phyloP scores from a whole-genome alignment of 2,797 vertebrate species.

The Macropus fuliginosus region DNA sequence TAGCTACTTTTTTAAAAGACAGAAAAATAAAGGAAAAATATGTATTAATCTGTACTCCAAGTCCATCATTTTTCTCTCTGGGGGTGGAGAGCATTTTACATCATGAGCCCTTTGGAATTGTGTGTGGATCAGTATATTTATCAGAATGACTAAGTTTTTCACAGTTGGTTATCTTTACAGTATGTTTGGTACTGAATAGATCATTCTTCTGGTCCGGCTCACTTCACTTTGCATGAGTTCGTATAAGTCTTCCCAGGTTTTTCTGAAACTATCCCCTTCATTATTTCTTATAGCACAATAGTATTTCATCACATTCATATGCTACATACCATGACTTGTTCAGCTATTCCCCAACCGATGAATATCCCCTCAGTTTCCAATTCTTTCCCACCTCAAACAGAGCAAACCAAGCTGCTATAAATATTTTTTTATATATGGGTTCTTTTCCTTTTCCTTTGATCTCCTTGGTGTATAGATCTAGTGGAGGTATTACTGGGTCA shows the following conservation, averaged over 20 bases:
- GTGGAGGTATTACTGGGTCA: not conserved
- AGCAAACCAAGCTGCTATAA: not conserved
- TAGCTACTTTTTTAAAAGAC: not conserved
- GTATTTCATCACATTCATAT: not conserved
- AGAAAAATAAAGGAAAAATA: not conserved
- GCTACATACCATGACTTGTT: not conserved
- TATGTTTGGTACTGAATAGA: not conserved
- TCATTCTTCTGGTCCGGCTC: not conserved
- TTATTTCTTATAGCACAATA: not conserved
- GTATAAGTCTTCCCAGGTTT: not conserved
- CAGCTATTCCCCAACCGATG: not conserved
- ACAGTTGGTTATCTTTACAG: not conserved
- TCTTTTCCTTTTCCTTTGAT: not conserved
- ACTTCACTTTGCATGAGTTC: not conserved
- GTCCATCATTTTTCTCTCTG: not conserved
- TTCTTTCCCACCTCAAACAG: not conserved
- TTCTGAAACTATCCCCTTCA: not conserved
- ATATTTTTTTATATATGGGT: not conserved
- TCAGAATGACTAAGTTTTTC: not conserved
- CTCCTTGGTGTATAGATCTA: not conserved
- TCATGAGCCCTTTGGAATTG: not conserved
- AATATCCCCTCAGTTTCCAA: not conserved
- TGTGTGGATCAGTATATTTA: not conserved
- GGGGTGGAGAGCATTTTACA: not conserved
- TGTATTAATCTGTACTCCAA: not conserved